Evolutionary conservation across 2,113 vertebrate genomes (phyloP).

Genomic region (Chaetops frenatus): DNA sequence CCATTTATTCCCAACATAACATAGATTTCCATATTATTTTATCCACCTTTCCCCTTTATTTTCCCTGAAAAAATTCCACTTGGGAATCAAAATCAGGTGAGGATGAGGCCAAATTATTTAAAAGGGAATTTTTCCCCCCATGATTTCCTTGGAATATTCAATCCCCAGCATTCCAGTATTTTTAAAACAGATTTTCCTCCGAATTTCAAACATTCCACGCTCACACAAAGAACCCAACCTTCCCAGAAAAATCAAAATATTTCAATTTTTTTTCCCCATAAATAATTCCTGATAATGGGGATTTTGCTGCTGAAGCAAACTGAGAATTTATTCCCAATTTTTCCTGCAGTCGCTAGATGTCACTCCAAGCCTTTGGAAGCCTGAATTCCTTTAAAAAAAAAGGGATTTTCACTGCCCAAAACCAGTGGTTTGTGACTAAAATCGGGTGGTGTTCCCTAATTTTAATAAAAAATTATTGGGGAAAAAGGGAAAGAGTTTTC

Average conservation of each 20-base stretch:
- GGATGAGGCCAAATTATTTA: not conserved
- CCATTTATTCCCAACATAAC: not conserved
- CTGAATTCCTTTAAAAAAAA: not conserved
- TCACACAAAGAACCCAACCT: not conserved
- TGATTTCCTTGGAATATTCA: not conserved
- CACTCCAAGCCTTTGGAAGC: not conserved
- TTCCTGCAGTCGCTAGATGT: not conserved
- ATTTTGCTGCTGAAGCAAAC: not conserved
- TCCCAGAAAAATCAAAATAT: not conserved
- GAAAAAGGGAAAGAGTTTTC: not conserved
- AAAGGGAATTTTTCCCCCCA: rapidly evolving
- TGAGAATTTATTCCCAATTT: not conserved
- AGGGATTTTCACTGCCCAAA: rapidly evolving
- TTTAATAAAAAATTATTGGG: not conserved
- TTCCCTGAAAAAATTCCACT: not conserved
- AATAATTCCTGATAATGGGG: not conserved
- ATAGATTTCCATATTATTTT: no score
- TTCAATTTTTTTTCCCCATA: not conserved
- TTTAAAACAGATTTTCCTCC: rapidly evolving
- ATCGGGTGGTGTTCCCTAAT: not conserved
- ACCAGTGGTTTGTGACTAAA: not conserved
- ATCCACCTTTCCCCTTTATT: not conserved
- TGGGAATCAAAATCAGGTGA: not conserved
- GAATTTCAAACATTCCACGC: rapidly evolving
- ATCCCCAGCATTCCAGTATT: not conserved